A percentile compares a stretch with the other conserved stretches of the same genome.
Evolutionary conservation across 2,797 vertebrate species (phyloP).

Genomic region (Sardinella longiceps): DNA sequence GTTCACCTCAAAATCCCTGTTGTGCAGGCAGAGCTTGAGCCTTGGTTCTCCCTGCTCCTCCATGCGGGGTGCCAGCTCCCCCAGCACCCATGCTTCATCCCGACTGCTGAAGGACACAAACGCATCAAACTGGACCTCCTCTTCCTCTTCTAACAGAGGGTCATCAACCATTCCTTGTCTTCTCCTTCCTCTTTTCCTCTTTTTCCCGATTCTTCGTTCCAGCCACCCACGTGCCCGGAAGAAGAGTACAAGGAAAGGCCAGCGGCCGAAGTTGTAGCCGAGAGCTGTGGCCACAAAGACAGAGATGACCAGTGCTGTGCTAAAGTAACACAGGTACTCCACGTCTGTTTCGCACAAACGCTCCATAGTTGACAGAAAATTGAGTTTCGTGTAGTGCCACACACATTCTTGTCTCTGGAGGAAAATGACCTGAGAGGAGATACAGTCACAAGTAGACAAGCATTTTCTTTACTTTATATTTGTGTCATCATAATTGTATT

Average conservation of each 20-base stretch:
- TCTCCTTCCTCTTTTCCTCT: slow-evolving; percentile 35
- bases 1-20: slow-evolving; percentile 56
- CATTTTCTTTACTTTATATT: too few relatives aligned
- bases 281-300: slow-evolving; percentile 35
- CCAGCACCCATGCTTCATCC: slow-evolving; percentile 55
- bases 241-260: slow-evolving; percentile 48
- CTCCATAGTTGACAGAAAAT: slow-evolving; percentile 53
- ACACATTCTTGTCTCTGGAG: slow-evolving; percentile 49
- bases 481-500: too few relatives aligned
- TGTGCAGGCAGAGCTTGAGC: slow-evolving; percentile 53
- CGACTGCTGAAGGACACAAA: slow-evolving; percentile 52
- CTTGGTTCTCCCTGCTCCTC: slow-evolving; percentile 50
- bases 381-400: slow-evolving; percentile 49
- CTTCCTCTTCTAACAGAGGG: background rate
- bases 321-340: slow-evolving; percentile 50
- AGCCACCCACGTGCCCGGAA: slow-evolving; percentile 35
- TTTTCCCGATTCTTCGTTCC: slow-evolving; percentile 26
- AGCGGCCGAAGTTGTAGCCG: slow-evolving; percentile 51
- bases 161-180: background rate
- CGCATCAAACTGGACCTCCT: slow-evolving; percentile 44
- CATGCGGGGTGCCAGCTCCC: slow-evolving; percentile 48
- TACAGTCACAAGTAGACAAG: too few relatives aligned
- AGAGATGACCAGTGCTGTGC: slow-evolving; percentile 29
- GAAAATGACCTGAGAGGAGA: slow-evolving; percentile 35
- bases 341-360: slow-evolving; percentile 52